Evolutionary conservation across 2,888 invertebrate species (phyloP).

Genomic region (Galerucella pusilla): DNA sequence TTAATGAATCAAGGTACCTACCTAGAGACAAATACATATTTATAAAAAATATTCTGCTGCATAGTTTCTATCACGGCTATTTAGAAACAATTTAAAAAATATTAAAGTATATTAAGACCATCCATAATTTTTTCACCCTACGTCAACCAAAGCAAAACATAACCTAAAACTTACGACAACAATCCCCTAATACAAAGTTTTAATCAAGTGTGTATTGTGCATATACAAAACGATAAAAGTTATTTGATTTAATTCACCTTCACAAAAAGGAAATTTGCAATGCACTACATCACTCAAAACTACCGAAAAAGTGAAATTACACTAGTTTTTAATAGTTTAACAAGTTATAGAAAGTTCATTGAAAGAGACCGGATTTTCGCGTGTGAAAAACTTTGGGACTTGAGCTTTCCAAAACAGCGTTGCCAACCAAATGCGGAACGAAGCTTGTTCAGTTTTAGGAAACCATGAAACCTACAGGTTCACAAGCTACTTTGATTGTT

Average conservation of each 20-base stretch:
- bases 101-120: background rate
- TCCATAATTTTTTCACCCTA: slow-evolving; percentile 30
- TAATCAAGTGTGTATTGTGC: slow-evolving; percentile 51
- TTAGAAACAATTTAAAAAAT: too few relatives aligned
- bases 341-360: slow-evolving; percentile 59
- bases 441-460: background rate
- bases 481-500: too few relatives aligned
- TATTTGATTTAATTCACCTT: slow-evolving; percentile 49
- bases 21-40: too few relatives aligned
- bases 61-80: too few relatives aligned
- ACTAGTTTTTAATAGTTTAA: slow-evolving; percentile 52
- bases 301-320: slow-evolving; percentile 38
- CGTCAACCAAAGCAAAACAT: slow-evolving; percentile 48
- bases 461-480: slow-evolving; percentile 13
- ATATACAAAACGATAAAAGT: slow-evolving; percentile 37
- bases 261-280: slow-evolving; percentile 23
- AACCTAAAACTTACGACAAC: slow-evolving; percentile 54
- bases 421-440: slow-evolving; percentile 18
- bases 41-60: too few relatives aligned
- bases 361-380: slow-evolving; percentile 58
- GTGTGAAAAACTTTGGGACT: slow-evolving; percentile 59
- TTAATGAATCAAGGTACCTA: too few relatives aligned
- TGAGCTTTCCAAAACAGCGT: slow-evolving; percentile 24
- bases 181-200: slow-evolving; percentile 49
- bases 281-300: slow-evolving; percentile 28